phyloP scores from a whole-genome alignment of 2,888 invertebrate genomes.

The Gibbula magus region DNA sequence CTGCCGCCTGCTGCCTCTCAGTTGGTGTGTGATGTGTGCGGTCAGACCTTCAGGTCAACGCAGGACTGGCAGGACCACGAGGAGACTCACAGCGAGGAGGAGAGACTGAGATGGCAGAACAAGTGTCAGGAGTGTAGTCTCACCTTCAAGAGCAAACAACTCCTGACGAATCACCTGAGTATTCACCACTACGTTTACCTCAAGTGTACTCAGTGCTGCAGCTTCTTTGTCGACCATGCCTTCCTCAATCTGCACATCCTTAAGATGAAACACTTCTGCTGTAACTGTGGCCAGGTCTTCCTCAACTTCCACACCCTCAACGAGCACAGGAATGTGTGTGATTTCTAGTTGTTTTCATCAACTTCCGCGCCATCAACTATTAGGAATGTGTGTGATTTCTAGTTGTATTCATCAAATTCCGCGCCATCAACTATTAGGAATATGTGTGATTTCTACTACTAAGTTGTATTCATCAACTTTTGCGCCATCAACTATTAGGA shows the following conservation, averaged over 20 bases:
- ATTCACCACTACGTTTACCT: not conserved
- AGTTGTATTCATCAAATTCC: no score
- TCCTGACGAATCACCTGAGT: not conserved
- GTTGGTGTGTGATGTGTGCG: no score
- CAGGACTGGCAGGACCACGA: not conserved
- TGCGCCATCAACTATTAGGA: no score
- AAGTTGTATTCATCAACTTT: no score
- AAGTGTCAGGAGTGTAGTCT: not conserved
- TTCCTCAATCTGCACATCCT: not conserved
- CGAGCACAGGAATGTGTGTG: no score
- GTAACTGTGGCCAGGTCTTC: not conserved
- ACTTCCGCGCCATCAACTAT: no score
- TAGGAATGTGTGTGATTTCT: no score
- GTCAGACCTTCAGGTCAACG: no score
- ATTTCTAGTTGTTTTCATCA: no score
- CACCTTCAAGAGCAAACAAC: not conserved
- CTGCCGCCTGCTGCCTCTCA: no score
- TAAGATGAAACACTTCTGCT: not conserved
- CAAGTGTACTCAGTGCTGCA: not conserved
- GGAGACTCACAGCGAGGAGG: not conserved
- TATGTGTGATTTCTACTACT: no score
- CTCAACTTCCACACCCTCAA: not conserved
- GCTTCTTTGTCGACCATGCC: not conserved
- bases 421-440: no score
- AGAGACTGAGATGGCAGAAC: not conserved